Evolutionary conservation across 1,140 invertebrate species (phyloP), one percentile per base, ranked within the genome.

Genomic region (Macrostomum lignano): DNA sequence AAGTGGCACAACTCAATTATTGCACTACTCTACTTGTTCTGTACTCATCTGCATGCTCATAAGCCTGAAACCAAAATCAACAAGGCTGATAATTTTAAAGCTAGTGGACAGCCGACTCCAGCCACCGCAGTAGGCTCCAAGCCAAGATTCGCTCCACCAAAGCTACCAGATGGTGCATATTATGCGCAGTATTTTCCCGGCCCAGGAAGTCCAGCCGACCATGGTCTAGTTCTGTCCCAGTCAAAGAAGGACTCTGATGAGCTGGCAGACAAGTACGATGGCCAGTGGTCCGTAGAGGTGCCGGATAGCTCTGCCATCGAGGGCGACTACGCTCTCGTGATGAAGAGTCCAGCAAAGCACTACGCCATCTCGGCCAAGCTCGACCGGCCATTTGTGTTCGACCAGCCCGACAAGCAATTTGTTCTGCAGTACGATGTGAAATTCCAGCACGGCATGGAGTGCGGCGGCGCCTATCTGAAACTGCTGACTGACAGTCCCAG

Each of bases 391-490:
- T 88, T 88, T 53, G 57, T 69, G 21, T 93, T 93, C 48, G 63
- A 11, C 6, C 23, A 45, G 11, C 74, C 74, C 43, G 76, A 77
- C 0, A 56, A 93, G 13, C 79, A 81, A 0, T 60, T 98, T 17
- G 61, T 91, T 42, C 68, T 88, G 7, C 84, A 93, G 49, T 88
- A 81, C 40, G 55, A 58, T 43, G 60, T 61, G 10, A 51, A 58
- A 37, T 62, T 64, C 30, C 70, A 84, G 66, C 76, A 84, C 47
- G 78, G 78, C 2, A 78, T 86, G 60, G 79, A 88, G 59, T 93
- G 82, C 56, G 84, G 82, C 26, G 82, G 82, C n/a, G 78, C 79
- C n/a, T 93, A 93, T 51, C 52, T 93, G 1, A 93, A 93, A 58
- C 61, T 93, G 13, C 51, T 88, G 3, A 47, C 46, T 20, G 42